Evolutionary conservation across 2,888 invertebrate genomes (phyloP).

Genomic region (Cetonia aurata): DNA sequence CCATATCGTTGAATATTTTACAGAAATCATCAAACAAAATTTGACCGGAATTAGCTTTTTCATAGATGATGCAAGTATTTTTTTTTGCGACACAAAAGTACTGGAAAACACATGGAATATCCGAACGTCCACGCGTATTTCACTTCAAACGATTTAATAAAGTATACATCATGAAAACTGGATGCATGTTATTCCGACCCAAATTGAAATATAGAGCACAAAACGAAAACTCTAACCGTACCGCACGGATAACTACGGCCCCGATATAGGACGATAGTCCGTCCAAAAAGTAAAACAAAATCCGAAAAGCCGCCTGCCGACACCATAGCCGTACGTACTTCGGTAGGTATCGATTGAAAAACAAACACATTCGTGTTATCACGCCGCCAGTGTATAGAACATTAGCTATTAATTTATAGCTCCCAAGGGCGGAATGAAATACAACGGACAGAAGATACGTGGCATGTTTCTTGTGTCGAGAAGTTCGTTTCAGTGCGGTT

Average conservation of each 20-base stretch:
- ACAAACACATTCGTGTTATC: conserved; percentile 45
- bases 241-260: neutral
- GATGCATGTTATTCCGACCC: no score
- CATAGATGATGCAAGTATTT: no score
- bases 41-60: no score
- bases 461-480: conserved; percentile 37
- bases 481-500: conserved; percentile 35
- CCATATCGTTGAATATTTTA: no score
- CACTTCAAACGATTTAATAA: no score
- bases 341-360: conserved; percentile 40
- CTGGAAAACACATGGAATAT: no score
- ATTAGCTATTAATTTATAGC: conserved; percentile 45
- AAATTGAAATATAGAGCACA: conserved; percentile 28
- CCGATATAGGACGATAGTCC: conserved; percentile 11
- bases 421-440: conserved; percentile 36
- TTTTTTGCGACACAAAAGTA: no score
- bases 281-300: conserved; percentile 17
- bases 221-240: neutral
- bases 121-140: no score
- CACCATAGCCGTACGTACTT: conserved; percentile 12
- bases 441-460: conserved; percentile 35
- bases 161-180: no score
- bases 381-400: conserved; percentile 40
- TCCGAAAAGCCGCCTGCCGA: conserved; percentile 18
- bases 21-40: no score